These are phyloP conservation scores for Limenitis camilla DNA, from an alignment of 2,888 invertebrate genomes.

Conservation along the genomic window DNA sequence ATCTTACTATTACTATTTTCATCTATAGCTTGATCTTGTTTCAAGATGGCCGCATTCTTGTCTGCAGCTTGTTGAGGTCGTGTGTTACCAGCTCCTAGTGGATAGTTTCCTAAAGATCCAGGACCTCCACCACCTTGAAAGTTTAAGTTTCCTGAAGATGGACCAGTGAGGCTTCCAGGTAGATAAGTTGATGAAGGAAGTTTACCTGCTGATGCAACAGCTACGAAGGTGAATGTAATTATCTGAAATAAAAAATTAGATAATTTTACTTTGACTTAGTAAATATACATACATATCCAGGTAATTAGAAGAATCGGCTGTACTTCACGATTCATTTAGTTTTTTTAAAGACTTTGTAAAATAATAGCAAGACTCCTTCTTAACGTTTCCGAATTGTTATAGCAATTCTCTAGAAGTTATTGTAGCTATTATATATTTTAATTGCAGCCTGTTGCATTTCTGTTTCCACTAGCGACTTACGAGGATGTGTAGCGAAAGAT, in stretches of 20 bases:
- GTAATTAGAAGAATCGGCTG: too few species aligned
- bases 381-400: too few species aligned
- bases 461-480: too few species aligned
- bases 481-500: too few species aligned
- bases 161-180: constrained; percentile 9
- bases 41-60: constrained; percentile 47
- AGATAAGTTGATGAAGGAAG: constrained; percentile 43
- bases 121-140: not conserved
- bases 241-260: constrained; percentile 39
- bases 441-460: too few species aligned
- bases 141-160: not conserved
- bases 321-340: too few species aligned
- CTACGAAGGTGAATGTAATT: constrained; percentile 35
- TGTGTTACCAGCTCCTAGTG: constrained; percentile 27
- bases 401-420: too few species aligned
- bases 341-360: too few species aligned
- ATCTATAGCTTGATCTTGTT: constrained; percentile 44
- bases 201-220: constrained; percentile 41
- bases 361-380: too few species aligned
- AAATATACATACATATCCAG: too few species aligned
- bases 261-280: too few species aligned
- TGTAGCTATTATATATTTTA: too few species aligned
- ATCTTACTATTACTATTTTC: constrained; percentile 47
- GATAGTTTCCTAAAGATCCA: constrained; percentile 26
- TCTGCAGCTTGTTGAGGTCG: constrained; percentile 49